A percentile compares a stretch with the other conserved stretches of the same genome.
Evolutionary conservation across 1,140 invertebrate species (phyloP).

Genomic region (Periplaneta americana): DNA sequence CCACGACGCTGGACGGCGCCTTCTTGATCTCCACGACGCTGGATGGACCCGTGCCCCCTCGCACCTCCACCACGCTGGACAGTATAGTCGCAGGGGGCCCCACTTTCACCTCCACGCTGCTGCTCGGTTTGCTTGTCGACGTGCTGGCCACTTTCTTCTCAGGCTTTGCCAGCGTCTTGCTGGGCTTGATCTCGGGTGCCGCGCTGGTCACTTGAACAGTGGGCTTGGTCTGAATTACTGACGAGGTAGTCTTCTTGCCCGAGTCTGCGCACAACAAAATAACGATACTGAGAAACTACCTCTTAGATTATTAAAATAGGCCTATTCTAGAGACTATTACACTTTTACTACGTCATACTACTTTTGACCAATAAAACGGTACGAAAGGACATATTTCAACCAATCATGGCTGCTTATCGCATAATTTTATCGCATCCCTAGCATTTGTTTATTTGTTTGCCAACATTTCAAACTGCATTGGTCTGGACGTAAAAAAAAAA

Average conservation of each 20-base stretch:
- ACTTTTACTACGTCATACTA: no score
- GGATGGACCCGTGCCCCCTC: slow-evolving; percentile 25
- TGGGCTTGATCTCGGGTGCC: slow-evolving; percentile 48
- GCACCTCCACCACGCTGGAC: slow-evolving; percentile 33
- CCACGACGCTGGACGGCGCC: slow-evolving; percentile 25
- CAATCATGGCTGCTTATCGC: no score
- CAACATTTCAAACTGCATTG: no score
- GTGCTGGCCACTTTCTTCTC: not conserved
- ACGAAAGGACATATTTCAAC: no score
- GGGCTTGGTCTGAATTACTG: slow-evolving; percentile 49
- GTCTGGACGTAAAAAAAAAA: no score
- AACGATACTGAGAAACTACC: no score
- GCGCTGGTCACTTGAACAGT: slow-evolving; percentile 31
- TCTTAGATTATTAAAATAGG: no score
- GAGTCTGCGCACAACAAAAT: not conserved
- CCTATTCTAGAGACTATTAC: no score
- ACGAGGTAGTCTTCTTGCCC: slow-evolving; percentile 28
- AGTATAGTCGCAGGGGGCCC: slow-evolving; percentile 16
- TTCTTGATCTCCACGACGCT: slow-evolving; percentile 37
- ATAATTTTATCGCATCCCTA: no score
- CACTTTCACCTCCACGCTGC: slow-evolving; percentile 14
- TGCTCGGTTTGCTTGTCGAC: slow-evolving; percentile 22
- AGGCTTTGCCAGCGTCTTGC: slow-evolving; percentile 39
- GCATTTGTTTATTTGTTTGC: no score
- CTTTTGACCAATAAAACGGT: no score